Evolutionary conservation across 2,113 vertebrate species (phyloP), one percentile per base, ranked within the genome.

Genomic region (Malurus elegans): DNA sequence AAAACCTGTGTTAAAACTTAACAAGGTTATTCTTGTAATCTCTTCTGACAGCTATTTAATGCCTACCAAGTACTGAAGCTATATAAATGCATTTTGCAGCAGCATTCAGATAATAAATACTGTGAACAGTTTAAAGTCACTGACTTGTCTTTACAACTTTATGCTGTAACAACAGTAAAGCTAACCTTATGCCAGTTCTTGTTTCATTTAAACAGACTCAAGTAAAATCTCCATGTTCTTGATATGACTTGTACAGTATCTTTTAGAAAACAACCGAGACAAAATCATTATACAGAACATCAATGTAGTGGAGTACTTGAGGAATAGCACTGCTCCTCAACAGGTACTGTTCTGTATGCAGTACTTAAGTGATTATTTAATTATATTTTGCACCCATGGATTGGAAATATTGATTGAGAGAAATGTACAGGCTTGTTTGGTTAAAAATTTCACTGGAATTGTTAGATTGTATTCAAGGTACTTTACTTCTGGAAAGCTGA

Each of bases 61-160:
- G 79, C 51, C 61, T 86, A 90, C 71, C 47, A 45, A 95, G 50
- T 71, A 58, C 87, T 90, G 92, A 94, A 61, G 76, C 86, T 60
- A 53, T 89, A 95, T 96, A 93, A 87, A 85, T 79, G 87, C 61
- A 85, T 96, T 97, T 95, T 92, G 90, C 76, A 88, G 86, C 76
- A 92, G 82, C 51, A 72, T 95, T 83, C 74, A 44, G 53, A 90
- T 89, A 89, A 94, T 97, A 97, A 96, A 95, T 94, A 88, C 66
- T 9, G 8, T 72, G 74, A 95, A 80, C 18, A 42, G 71, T 93
- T 95, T 96, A 73, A 96, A 88, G 66, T 86, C 87, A 28, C 48
- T 36, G 76, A 29, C 80, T 95, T 60, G 61, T 79, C 78, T 94
- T 85, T 91, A 67, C 51, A 88, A 79, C 73, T 80, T 89, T 58